Evolutionary conservation across 2,888 invertebrate genomes (phyloP), one percentile per base, ranked within the genome.

Genomic region (Eudemis profundana): DNA sequence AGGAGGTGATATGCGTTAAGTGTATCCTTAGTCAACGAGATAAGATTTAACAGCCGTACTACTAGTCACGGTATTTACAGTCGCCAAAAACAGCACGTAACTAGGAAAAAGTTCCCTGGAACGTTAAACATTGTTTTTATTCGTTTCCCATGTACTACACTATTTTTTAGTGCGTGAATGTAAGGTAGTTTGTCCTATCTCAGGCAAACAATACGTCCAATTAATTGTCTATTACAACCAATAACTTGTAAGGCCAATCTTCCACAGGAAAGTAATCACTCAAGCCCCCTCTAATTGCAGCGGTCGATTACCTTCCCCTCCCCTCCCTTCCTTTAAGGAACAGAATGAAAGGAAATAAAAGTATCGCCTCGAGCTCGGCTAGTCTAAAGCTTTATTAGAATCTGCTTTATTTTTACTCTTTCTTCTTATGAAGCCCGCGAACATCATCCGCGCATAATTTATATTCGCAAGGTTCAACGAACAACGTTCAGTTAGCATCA

Each of bases 401-500:
- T 15, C 29, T 15, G 42, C 38, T 53, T 56, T 56, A 44, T 44
- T 44, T 56, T 29, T 42, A 56, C 56, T 29, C 27, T 56, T 56
- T 19, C n/a, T 17, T 27, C 21, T 54, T 42, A 42, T 10, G 8
- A 33, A 12, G 17, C 5, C 36, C 21, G 8, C 7, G 10, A 29
- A 17, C 42, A 44, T 44, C n/a, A n/a, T 29, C 29, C n/a, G 33
- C 33, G 42, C 17, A 8, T 19, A 56, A 56, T 56, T 56, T 44
- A 44, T 44, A 56, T 54, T 27, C 3, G 21, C 15, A 8, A 12
- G 15, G 29, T 29, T 44, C 19, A 56, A 56, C 29, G 42, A 44
- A 56, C n/a, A 10, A 7, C 3, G 23, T 23, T 23, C 3, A 23
- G 23, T n/a, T n/a, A n/a, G n/a, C n/a, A n/a, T n/a, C n/a, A n/a